Base-by-base conservation (phyloP, 2,113 vertebrate species). In the Scytalopus superciliaris region DNA sequence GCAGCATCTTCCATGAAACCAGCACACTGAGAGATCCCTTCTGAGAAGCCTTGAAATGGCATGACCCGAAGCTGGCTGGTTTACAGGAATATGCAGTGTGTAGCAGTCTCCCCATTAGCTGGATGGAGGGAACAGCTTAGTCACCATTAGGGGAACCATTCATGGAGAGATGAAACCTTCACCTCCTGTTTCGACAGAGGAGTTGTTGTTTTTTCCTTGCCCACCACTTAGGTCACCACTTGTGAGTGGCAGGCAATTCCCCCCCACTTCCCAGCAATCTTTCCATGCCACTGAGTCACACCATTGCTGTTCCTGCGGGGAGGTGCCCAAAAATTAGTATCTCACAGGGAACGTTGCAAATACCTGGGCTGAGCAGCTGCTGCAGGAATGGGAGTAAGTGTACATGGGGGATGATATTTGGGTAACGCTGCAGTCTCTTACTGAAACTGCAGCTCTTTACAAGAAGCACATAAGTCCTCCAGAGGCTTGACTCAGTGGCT, bases 181-280 rank as follows among this genome's bases (percentile, higher is more conserved):
- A 37, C 85, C 94, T 96, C 85, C 78, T 88, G 68, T 96, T 97
- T 85, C 93, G 96, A 96, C 95, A 96, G 82, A 94, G 76, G 31
- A 87, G 47, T 7, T 39, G 87, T 22, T 91, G 79, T 89, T 94
- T 77, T 66, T 49, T 14, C 37, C 76, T 95, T 92, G 88, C 76
- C 79, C 79, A 88, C 76, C 56, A 27, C 64, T 95, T 94, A 68
- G 88, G 92, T 94, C 92, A 95, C 92, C n/a, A 1, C 33, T 92
- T 84, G 75, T 82, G 57, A 3, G 4, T 69, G 69, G 91, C 52
- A 87, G 86, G 76, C 70, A 67, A 49, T 92, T 94, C 92, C 92
- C 72, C 64, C 39, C 68, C 90, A 68, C 76, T 94, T 96, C 93
- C 90, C 85, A 77, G 88, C 83, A 88, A 80, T 18, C 28, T 93